Evolutionary conservation across 2,113 vertebrate species (phyloP).

Genomic region (Dissostichus mawsoni): DNA sequence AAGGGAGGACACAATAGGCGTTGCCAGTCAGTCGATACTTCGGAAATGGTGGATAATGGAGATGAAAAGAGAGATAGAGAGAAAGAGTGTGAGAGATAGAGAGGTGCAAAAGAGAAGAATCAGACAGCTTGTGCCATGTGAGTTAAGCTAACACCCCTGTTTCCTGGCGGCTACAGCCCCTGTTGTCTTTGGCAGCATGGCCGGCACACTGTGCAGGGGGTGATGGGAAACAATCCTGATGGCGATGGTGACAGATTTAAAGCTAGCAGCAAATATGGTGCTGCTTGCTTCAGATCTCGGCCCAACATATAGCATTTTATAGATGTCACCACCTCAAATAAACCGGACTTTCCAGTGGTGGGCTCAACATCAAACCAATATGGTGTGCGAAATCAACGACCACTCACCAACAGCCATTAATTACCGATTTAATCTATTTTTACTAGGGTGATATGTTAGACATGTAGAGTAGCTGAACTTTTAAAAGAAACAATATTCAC

Average conservation of each 20-base stretch:
- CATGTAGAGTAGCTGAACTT: constrained; percentile 2
- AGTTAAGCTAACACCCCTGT: constrained; percentile 74
- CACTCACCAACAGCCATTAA: neutral
- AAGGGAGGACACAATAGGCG: constrained; percentile 1
- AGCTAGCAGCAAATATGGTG: constrained; percentile 21
- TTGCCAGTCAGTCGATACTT: constrained; percentile 26
- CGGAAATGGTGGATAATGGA: constrained; percentile 20
- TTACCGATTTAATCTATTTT: constrained; percentile 8
- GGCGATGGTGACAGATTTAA: constrained; percentile 69
- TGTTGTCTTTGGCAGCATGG: constrained; percentile 77
- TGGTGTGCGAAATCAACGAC: neutral
- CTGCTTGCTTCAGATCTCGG: constrained; percentile 33
- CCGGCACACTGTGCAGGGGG: constrained; percentile 53
- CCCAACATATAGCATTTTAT: constrained; percentile 21
- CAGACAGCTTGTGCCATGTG: constrained; percentile 60
- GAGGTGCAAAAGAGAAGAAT: constrained; percentile 46
- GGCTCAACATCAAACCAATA: constrained; percentile 15
- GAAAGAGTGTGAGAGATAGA: constrained; percentile 2
- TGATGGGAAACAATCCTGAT: constrained; percentile 67
- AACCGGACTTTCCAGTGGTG: neutral
- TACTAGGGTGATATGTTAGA: neutral
- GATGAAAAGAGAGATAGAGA: constrained; percentile 30
- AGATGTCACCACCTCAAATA: constrained; percentile 17
- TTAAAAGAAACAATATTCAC: constrained; percentile 11
- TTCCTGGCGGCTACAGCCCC: constrained; percentile 66